These are phyloP conservation scores for Apodemia duryi DNA, from an alignment of 2,888 invertebrate genomes.

Conservation along the genomic window DNA sequence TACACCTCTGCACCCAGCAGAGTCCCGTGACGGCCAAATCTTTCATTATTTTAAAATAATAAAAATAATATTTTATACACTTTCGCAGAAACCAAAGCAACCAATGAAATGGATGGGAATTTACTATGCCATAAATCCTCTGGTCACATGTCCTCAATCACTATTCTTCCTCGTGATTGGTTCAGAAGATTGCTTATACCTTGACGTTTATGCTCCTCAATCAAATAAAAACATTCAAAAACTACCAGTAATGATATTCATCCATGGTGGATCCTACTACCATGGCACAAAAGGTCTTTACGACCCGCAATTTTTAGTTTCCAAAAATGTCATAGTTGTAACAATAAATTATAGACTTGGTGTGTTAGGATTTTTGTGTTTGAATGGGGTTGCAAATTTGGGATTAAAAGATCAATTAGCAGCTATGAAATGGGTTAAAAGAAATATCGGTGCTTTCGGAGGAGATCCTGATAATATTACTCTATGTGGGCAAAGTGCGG, in stretches of 20 bases:
- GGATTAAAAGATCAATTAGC: conserved; percentile 66
- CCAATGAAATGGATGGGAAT: conserved; percentile 52
- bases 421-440: conserved; percentile 61
- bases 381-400: conserved; percentile 57
- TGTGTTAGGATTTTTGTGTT: conserved; percentile 60
- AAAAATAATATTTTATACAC: neutral
- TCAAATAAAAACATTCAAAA: conserved; percentile 32
- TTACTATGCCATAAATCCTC: conserved; percentile 47
- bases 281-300: conserved; percentile 64
- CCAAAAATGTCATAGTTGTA: conserved; percentile 53
- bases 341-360: conserved; percentile 63
- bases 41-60: no score
- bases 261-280: conserved; percentile 68
- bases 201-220: conserved; percentile 58
- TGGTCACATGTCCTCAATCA: conserved; percentile 52
- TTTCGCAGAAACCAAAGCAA: conserved; percentile 15
- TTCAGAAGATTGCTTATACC: conserved; percentile 56
- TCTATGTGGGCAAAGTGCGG: conserved; percentile 65
- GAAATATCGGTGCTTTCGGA: conserved; percentile 60
- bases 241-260: conserved; percentile 59
- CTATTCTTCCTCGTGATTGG: conserved; percentile 47
- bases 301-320: conserved; percentile 63
- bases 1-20: no score
- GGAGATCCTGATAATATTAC: conserved; percentile 70
- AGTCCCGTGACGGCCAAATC: no score